Evolutionary conservation across 2,888 invertebrate species (phyloP).

Genomic region (Latheticus oryzae): DNA sequence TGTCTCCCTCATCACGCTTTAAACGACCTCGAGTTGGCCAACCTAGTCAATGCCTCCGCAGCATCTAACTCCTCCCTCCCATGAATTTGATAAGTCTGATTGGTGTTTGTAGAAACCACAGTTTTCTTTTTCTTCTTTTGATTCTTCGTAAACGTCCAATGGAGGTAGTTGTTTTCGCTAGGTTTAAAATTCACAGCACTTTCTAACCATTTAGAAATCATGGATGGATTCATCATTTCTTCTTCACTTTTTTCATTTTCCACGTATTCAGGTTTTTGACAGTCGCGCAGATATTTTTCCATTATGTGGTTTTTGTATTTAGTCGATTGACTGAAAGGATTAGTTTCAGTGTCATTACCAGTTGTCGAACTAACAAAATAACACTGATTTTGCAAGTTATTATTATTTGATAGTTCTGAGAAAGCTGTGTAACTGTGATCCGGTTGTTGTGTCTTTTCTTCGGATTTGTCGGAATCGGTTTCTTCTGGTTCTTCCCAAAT

Average conservation of each 20-base stretch:
- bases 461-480: conserved; percentile 37
- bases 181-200: conserved; percentile 81
- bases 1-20: conserved; percentile 11
- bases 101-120: conserved; percentile 2
- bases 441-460: conserved; percentile 42
- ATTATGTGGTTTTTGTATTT: conserved; percentile 72
- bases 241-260: conserved; percentile 41
- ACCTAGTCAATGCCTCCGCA: conserved; percentile 78
- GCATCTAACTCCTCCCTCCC: conserved; percentile 81
- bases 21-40: conserved; percentile 66
- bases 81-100: conserved; percentile 57
- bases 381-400: conserved; percentile 60
- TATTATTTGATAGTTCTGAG: conserved; percentile 45
- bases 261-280: conserved; percentile 56
- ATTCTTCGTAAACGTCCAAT: conserved; percentile 68
- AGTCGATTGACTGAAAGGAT: conserved; percentile 58
- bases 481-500: conserved; percentile 79
- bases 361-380: conserved; percentile 65
- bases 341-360: conserved; percentile 56
- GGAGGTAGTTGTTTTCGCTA: conserved; percentile 77
- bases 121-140: conserved; percentile 58
- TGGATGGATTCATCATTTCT: conserved; percentile 66
- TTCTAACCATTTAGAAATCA: conserved; percentile 80
- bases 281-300: conserved; percentile 70
- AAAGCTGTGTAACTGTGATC: conserved; percentile 60